Conservation (phyloP, 2,113 vertebrate species). For the Columbina picui region DNA sequence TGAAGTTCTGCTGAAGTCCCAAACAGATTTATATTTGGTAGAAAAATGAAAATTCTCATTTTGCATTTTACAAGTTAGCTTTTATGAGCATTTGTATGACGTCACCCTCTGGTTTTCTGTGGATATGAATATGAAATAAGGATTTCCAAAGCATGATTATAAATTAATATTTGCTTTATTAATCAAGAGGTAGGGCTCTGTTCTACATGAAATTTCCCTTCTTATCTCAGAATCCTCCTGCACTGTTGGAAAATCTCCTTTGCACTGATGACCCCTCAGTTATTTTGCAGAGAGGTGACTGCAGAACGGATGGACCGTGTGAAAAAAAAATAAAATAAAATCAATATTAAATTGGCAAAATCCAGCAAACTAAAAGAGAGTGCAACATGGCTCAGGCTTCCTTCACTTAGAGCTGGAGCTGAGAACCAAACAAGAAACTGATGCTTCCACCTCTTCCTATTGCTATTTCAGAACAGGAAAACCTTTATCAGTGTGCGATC, state of each 20-base stretch:
- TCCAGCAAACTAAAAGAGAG: background rate
- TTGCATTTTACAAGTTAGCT: background rate
- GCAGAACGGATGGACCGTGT: background rate
- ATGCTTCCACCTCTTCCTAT: conserved; percentile 49
- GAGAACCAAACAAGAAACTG: conserved; percentile 5
- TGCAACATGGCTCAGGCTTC: background rate
- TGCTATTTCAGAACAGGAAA: conserved; percentile 48
- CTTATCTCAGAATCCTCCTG: background rate
- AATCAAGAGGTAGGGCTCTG: background rate
- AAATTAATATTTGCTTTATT: background rate
- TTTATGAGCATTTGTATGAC: background rate
- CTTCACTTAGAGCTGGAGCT: background rate
- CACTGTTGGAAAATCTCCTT: background rate
- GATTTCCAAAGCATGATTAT: background rate
- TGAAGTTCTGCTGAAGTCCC: background rate
- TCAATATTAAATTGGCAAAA: background rate
- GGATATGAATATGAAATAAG: background rate
- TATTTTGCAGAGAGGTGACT: background rate
- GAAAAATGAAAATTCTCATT: background rate
- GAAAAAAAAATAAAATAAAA: background rate
- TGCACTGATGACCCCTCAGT: background rate
- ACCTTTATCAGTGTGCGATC: background rate
- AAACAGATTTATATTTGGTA: background rate
- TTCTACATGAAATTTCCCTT: background rate
- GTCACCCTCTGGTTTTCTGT: background rate